A percentile compares a stretch with the other conserved stretches of the same genome.
These are phyloP conservation scores for Phocides pigmalion DNA, from an alignment of 1,140 invertebrate species.

Conservation along the genomic window DNA sequence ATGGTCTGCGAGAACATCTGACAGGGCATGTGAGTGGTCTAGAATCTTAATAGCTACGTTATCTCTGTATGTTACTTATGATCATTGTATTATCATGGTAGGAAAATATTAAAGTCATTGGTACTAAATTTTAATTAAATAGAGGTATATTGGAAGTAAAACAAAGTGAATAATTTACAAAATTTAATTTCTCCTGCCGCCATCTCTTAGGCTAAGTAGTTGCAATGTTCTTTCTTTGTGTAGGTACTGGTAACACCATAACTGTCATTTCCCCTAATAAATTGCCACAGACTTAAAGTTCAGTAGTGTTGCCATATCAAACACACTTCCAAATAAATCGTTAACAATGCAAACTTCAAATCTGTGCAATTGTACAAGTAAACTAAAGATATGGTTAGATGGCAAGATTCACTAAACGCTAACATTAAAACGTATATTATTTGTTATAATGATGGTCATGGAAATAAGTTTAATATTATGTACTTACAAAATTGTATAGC, in stretches of 20 bases:
- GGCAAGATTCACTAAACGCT: slow-evolving; percentile 81
- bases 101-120: too few species aligned
- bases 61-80: too few species aligned
- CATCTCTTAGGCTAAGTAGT: slow-evolving; percentile 76
- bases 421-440: slow-evolving; percentile 60
- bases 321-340: slow-evolving; percentile 14
- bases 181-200: slow-evolving; percentile 80
- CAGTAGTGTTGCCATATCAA: slow-evolving; percentile 19
- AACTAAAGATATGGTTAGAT: slow-evolving; percentile 67
- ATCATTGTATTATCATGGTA: too few species aligned
- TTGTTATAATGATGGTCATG: slow-evolving; percentile 10
- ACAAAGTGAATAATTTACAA: slow-evolving; percentile 77
- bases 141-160: slow-evolving; percentile 45
- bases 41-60: too few species aligned
- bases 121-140: too few species aligned
- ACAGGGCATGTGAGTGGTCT: too few species aligned
- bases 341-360: slow-evolving; percentile 36
- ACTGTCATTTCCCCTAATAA: slow-evolving; percentile 60
- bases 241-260: slow-evolving; percentile 78
- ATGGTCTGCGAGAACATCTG: too few species aligned
- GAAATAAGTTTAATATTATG: slow-evolving; percentile 13
- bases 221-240: slow-evolving; percentile 73
- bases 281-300: slow-evolving; percentile 52
- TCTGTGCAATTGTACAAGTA: slow-evolving; percentile 54
- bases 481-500: slow-evolving; percentile 2